Evolutionary conservation across 2,113 vertebrate species (phyloP).

Genomic region (Protobothrops flavoviridis): DNA sequence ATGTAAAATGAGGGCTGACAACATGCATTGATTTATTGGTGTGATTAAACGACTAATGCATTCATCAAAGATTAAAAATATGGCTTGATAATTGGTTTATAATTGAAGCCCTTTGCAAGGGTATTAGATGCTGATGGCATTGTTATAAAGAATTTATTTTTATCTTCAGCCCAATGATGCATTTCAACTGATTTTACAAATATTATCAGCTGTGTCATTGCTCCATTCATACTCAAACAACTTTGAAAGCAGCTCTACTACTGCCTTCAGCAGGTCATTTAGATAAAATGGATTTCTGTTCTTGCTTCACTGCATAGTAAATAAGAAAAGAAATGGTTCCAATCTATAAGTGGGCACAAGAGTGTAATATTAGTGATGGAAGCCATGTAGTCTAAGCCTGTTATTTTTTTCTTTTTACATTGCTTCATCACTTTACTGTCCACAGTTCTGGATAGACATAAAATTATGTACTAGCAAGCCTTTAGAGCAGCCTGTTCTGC

Average conservation of each 20-base stretch:
- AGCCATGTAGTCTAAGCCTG: background rate
- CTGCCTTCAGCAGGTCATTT: background rate
- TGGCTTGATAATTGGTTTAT: conserved; percentile 29
- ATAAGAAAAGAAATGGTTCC: background rate
- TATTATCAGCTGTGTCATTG: background rate
- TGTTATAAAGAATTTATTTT: conserved; percentile 13
- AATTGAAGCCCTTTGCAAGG: conserved; percentile 28
- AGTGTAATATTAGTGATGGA: background rate
- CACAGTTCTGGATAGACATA: background rate
- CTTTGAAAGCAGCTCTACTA: background rate
- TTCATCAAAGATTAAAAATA: conserved; percentile 29
- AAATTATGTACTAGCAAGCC: background rate
- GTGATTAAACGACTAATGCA: conserved; percentile 28
- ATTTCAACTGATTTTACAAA: background rate
- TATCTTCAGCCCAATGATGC: background rate
- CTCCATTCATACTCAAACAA: background rate
- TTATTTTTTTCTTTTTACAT: background rate
- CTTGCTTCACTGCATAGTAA: background rate
- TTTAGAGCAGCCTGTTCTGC: background rate
- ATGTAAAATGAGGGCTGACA: conserved; percentile 19
- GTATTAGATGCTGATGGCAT: conserved; percentile 6
- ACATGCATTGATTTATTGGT: conserved; percentile 26
- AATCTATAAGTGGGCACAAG: background rate
- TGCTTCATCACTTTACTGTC: background rate
- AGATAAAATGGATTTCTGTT: background rate